Percentiles rank a stretch among this genome's conserved stretches.
Conservation (phyloP, 2,888 invertebrate genomes). For the Ormyrus nitidulus region DNA sequence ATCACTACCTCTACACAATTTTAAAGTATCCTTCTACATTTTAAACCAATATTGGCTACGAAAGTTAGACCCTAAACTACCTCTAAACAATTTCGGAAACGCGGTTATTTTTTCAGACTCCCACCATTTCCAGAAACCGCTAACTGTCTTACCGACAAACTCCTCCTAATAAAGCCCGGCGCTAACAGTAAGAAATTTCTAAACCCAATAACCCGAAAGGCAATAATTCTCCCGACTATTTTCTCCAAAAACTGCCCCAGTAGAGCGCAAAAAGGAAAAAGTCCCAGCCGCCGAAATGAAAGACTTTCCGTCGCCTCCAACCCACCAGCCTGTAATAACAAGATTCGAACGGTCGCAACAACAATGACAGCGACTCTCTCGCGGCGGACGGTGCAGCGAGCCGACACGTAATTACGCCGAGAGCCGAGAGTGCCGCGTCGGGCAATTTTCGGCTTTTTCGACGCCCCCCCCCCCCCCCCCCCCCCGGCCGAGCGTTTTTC, state of each 20-base stretch:
- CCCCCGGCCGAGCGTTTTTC: constrained; percentile 21
- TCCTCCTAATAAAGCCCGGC: constrained; percentile 20
- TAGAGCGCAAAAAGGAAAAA: neutral
- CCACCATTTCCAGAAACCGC: neutral
- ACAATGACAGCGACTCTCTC: neutral
- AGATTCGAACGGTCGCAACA: neutral
- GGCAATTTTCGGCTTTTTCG: constrained; percentile 50
- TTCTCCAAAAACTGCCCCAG: neutral
- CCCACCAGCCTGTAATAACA: constrained; percentile 8
- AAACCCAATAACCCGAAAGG: neutral
- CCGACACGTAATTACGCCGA: constrained; percentile 26
- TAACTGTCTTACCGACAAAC: neutral
- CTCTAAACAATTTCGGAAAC: constrained; percentile 1
- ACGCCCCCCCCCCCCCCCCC: neutral
- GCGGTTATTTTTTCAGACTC: neutral
- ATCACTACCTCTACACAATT: neutral
- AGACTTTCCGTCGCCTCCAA: neutral
- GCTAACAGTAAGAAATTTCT: constrained; percentile 13
- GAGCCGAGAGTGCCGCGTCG: constrained; percentile 20
- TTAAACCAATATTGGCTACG: neutral
- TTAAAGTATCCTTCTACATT: neutral
- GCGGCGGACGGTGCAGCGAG: neutral
- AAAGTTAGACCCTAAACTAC: neutral
- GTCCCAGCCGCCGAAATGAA: constrained; percentile 15
- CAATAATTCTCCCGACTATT: constrained; percentile 13